phyloP scores from a whole-genome alignment of 2,797 vertebrate species.

The Pseudopleuronectes americanus region DNA sequence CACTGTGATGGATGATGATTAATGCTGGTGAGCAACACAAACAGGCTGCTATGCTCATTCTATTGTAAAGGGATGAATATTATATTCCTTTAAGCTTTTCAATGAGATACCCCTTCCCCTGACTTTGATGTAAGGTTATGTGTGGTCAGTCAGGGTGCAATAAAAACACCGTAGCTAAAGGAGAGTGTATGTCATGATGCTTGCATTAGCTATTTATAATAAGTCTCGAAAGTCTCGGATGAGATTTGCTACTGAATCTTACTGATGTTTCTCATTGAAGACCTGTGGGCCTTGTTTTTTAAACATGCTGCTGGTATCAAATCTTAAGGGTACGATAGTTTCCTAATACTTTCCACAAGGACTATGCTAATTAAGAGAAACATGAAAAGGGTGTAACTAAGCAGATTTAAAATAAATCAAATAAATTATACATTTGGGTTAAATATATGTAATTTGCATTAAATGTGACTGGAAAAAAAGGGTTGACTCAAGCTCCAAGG shows the following conservation, averaged over 20 bases:
- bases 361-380: too few relatives aligned
- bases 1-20: neutral
- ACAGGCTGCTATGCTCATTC: too few relatives aligned
- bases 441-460: too few relatives aligned
- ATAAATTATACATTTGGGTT: too few relatives aligned
- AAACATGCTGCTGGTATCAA: neutral
- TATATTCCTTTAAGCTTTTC: too few relatives aligned
- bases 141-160: neutral
- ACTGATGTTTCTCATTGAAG: too few relatives aligned
- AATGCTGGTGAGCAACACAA: neutral
- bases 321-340: too few relatives aligned
- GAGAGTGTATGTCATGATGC: neutral
- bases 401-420: too few relatives aligned
- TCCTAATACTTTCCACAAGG: too few relatives aligned
- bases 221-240: neutral
- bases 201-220: neutral
- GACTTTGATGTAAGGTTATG: neutral
- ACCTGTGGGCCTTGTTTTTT: neutral
- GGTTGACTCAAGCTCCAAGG: neutral
- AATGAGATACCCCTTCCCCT: neutral
- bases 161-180: neutral
- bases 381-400: too few relatives aligned
- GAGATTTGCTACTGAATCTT: neutral
- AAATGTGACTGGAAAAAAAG: too few relatives aligned
- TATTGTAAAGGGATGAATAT: too few relatives aligned